Evolutionary conservation across 2,888 invertebrate species (phyloP).

Genomic region (Drosophila lacicola): DNA sequence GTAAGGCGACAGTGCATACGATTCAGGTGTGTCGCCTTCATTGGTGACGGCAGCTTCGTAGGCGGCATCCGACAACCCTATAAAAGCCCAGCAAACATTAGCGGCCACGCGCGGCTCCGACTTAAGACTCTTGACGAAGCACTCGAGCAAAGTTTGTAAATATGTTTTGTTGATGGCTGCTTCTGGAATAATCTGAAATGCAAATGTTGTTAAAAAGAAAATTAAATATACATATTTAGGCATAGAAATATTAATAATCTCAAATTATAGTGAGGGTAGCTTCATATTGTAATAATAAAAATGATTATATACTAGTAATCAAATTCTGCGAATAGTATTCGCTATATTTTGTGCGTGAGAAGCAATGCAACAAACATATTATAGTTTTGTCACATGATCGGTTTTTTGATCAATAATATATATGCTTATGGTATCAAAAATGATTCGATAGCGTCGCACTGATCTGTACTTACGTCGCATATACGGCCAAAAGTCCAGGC

Average conservation of each 20-base stretch:
- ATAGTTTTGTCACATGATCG: no score
- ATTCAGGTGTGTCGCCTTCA: constrained; percentile 90
- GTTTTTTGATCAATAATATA: no score
- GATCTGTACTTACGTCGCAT: constrained; percentile 89
- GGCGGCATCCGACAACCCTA: constrained; percentile 97
- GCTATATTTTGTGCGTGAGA: no score
- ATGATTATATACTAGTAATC: no score
- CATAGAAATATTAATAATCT: no score
- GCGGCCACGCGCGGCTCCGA: constrained; percentile 98
- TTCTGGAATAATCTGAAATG: constrained; percentile 91
- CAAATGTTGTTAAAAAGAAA: background rate
- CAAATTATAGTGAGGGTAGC: no score
- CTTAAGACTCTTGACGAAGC: constrained; percentile 93
- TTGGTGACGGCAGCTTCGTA: constrained; percentile 92
- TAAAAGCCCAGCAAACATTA: constrained; percentile 99
- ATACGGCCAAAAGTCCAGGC: constrained; percentile 99
- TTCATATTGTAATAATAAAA: no score
- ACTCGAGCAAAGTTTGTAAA: constrained; percentile 92
- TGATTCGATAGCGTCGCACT: background rate
- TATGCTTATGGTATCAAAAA: no score
- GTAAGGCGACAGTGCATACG: constrained; percentile 96
- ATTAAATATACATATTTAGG: no score
- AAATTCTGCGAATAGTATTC: no score
- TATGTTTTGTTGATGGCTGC: constrained; percentile 95
- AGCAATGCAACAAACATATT: no score